phyloP scores from a whole-genome alignment of 2,888 invertebrate species.

The Thymelicus lineola region DNA sequence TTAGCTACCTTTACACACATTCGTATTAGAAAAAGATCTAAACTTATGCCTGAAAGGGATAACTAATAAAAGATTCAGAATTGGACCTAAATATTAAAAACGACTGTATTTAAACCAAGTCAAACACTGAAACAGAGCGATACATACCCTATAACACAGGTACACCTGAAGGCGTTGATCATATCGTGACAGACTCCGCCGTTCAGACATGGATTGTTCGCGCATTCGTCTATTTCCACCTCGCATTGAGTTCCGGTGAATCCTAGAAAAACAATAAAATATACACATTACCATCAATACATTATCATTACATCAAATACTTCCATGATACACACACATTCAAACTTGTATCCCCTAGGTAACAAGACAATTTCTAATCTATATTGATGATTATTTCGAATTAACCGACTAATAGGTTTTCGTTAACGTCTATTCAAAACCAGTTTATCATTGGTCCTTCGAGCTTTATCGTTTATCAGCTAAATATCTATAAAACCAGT shows the following conservation, averaged over 20 bases:
- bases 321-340: no score
- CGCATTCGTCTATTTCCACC: slow-evolving; percentile 96
- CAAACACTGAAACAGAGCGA: neutral
- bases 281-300: neutral
- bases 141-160: slow-evolving; percentile 91
- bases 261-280: slow-evolving; percentile 77
- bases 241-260: slow-evolving; percentile 96
- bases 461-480: neutral
- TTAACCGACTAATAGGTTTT: no score
- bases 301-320: no score
- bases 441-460: slow-evolving; percentile 1
- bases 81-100: no score
- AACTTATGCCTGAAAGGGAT: no score
- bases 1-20: no score
- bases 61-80: no score
- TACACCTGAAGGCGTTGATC: slow-evolving; percentile 95
- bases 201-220: slow-evolving; percentile 93
- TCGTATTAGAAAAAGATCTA: no score
- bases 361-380: no score
- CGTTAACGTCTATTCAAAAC: neutral
- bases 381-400: no score
- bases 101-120: neutral
- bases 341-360: no score
- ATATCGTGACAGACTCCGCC: slow-evolving; percentile 94
- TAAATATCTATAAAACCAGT: slow-evolving; percentile 2